phyloP scores from a whole-genome alignment of 37 sponge, comb jelly and placozoan species.

The Chondrilla cf. caribensis region DNA sequence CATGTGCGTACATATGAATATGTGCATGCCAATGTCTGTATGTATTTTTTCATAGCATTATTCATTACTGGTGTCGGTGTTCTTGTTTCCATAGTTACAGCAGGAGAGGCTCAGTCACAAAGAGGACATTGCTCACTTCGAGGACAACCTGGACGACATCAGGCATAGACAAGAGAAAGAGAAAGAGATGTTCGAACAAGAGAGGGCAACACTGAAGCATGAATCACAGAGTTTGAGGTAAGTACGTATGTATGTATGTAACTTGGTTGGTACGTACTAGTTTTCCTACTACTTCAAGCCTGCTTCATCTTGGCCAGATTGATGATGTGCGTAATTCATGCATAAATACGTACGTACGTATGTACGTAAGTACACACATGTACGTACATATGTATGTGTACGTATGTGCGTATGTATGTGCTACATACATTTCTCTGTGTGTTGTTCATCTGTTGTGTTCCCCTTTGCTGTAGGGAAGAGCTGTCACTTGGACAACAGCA shows the following conservation, averaged over 20 bases:
- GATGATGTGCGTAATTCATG: background rate
- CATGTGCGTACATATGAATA: background rate
- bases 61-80: background rate
- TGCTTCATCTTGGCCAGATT: no score
- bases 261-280: no score
- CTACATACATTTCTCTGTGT: no score
- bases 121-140: background rate
- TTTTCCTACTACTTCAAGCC: no score
- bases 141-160: background rate
- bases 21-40: conserved; percentile 1
- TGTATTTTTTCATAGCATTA: no score
- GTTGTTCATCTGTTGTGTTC: no score
- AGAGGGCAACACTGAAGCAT: no score
- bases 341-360: background rate
- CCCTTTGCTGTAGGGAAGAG: background rate
- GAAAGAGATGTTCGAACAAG: background rate
- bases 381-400: no score
- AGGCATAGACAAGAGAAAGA: conserved; percentile 9
- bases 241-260: no score
- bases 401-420: no score
- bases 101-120: background rate
- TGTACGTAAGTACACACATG: background rate
- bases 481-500: no score
- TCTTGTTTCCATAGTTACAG: background rate
- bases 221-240: no score